These are phyloP conservation scores for Zaprionus bogoriensis DNA, from an alignment of 2,888 invertebrate species.

Conservation along the genomic window DNA sequence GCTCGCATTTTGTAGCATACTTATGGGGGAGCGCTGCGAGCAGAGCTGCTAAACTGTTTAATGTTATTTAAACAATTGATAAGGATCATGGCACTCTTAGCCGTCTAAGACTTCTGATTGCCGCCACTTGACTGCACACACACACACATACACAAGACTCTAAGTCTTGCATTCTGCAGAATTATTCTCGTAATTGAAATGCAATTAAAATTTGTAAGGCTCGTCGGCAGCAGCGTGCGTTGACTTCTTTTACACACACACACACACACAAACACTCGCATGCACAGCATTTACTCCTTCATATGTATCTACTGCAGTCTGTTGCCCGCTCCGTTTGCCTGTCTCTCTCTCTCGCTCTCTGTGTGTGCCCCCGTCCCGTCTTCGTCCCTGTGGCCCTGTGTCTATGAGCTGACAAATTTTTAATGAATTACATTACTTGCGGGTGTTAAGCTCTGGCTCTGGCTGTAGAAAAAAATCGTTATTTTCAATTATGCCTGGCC, in stretches of 20 bases:
- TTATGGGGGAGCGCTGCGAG: constrained; percentile 21
- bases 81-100: constrained; percentile 35
- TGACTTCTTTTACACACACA: constrained; percentile 45
- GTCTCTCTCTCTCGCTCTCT: neutral
- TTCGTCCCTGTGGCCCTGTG: constrained; percentile 7
- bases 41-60: constrained; percentile 13
- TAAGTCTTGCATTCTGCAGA: constrained; percentile 25
- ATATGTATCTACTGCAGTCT: neutral
- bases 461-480: constrained; percentile 51
- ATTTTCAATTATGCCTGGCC: constrained; percentile 70
- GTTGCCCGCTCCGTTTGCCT: neutral
- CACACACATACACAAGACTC: neutral
- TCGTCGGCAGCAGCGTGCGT: constrained; percentile 58
- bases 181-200: constrained; percentile 80
- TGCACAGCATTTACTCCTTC: too few relatives aligned
- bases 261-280: too few relatives aligned
- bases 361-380: neutral
- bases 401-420: constrained; percentile 59
- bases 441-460: constrained; percentile 63
- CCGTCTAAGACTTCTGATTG: constrained; percentile 28
- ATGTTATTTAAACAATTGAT: constrained; percentile 68
- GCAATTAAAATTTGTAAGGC: constrained; percentile 79
- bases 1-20: constrained; percentile 29
- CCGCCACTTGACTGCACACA: constrained; percentile 51
- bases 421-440: constrained; percentile 81